Conservation (phyloP, 1,140 invertebrate species). For the Parasteatoda tepidariorum region DNA sequence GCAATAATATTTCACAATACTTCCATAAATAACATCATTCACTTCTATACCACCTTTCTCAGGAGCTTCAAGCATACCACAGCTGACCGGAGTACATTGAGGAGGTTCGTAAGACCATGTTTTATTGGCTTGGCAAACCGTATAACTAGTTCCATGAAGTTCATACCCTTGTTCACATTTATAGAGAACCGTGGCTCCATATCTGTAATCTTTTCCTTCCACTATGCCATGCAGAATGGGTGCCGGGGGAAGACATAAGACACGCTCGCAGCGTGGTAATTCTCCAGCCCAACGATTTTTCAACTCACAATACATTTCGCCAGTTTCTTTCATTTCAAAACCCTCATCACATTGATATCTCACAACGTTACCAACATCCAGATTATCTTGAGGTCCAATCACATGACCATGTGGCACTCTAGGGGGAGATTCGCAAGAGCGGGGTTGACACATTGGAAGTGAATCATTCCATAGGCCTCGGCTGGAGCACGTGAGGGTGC, state of each 20-base stretch:
- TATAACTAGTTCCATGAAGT: conserved; percentile 62
- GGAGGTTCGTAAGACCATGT: conserved; percentile 65
- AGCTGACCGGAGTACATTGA: conserved; percentile 63
- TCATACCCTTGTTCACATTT: conserved; percentile 68
- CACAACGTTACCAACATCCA: conserved; percentile 63
- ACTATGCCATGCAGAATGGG: not conserved
- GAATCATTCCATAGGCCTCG: conserved; percentile 48
- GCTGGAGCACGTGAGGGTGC: conserved; percentile 26
- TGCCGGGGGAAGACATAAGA: conserved; percentile 16
- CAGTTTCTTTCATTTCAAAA: conserved; percentile 59
- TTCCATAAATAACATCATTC: conserved; percentile 49
- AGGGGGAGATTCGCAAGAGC: conserved; percentile 66
- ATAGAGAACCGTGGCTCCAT: conserved; percentile 66
- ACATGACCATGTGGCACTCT: conserved; percentile 64
- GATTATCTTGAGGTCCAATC: conserved; percentile 12
- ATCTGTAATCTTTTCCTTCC: conserved; percentile 50
- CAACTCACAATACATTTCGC: conserved; percentile 46
- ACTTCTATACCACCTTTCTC: conserved; percentile 62
- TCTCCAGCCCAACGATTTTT: conserved; percentile 57
- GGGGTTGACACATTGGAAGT: conserved; percentile 52
- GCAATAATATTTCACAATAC: conserved; percentile 62
- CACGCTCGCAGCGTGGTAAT: conserved; percentile 47
- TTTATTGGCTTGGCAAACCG: conserved; percentile 64
- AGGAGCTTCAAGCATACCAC: conserved; percentile 60
- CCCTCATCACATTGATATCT: conserved; percentile 66